Percentiles rank a stretch among this genome's conserved stretches.
phyloP scores from a whole-genome alignment of 92 coral and sea anemone species.

The Heteractis magnifica region DNA sequence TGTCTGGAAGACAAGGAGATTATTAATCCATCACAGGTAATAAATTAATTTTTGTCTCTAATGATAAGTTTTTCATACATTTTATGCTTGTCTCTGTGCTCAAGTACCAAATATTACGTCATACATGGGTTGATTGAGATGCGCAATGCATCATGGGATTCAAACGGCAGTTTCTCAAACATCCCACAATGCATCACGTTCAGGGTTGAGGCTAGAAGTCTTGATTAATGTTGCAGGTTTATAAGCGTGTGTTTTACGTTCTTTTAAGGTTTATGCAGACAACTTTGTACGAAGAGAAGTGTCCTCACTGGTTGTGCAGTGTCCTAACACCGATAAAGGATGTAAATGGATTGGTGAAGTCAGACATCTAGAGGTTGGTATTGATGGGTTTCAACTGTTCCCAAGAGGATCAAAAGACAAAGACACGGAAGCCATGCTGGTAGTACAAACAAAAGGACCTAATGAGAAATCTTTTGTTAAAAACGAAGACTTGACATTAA shows the following conservation, averaged over 20 bases:
- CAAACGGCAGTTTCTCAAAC: not conserved
- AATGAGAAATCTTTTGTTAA: too few species aligned
- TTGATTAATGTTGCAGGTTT: not conserved
- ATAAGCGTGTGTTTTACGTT: not conserved
- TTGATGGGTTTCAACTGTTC: too few species aligned
- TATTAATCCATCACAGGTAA: conserved; percentile 34
- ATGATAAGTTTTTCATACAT: not conserved
- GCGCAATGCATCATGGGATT: not conserved
- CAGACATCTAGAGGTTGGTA: conserved; percentile 50
- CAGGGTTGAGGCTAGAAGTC: not conserved
- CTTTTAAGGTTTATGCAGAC: conserved; percentile 53
- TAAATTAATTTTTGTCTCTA: not conserved
- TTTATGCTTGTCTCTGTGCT: not conserved
- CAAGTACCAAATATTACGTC: not conserved
- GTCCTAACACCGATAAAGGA: conserved; percentile 41
- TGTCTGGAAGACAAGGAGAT: conserved; percentile 29
- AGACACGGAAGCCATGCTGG: too few species aligned
- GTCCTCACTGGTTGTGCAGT: conserved; percentile 31
- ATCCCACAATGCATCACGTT: too few species aligned
- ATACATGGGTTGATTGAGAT: not conserved
- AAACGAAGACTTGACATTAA: too few species aligned
- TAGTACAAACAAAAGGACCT: too few species aligned
- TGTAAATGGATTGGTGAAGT: conserved; percentile 67
- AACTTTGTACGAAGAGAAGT: conserved; percentile 64
- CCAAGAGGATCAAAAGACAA: too few species aligned